Percentiles rank a stretch among this genome's conserved stretches.
These are phyloP conservation scores for Oophaga sylvatica DNA, from an alignment of 2,797 vertebrate species.

Conservation along the genomic window DNA sequence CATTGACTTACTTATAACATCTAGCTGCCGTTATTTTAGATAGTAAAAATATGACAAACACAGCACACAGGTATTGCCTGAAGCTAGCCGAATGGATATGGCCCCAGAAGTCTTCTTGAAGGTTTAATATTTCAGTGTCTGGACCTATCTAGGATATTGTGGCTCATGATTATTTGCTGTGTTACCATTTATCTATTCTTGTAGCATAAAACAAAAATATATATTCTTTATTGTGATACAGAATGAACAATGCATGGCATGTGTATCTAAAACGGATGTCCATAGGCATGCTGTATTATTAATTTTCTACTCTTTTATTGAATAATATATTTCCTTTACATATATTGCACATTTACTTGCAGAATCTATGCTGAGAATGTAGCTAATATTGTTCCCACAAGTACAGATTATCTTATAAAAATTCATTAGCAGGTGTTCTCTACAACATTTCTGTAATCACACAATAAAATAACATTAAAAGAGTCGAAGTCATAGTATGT, in stretches of 20 bases:
- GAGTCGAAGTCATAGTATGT: conserved; percentile 19
- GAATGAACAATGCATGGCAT: neutral
- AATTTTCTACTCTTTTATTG: neutral
- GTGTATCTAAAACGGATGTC: neutral
- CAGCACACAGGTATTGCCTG: neutral
- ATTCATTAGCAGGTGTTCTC: conserved; percentile 54
- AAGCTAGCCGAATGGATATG: neutral
- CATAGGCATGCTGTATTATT: neutral
- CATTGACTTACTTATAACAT: neutral
- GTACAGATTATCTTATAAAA: conserved; percentile 49
- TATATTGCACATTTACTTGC: conserved; percentile 19
- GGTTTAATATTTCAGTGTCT: neutral
- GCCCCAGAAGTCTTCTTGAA: neutral
- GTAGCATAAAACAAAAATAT: neutral
- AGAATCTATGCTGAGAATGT: conserved; percentile 36
- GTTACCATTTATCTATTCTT: neutral
- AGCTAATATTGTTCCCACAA: conserved; percentile 45
- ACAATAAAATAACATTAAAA: conserved; percentile 45
- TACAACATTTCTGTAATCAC: conserved; percentile 46
- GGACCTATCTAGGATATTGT: neutral
- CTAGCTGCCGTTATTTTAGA: neutral
- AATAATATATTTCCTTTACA: conserved; percentile 38
- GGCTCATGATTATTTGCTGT: neutral
- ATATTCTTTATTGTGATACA: neutral
- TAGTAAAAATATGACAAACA: neutral